Percentiles rank a stretch among this genome's conserved stretches.
phyloP scores from a whole-genome alignment of 1,140 invertebrate species.

The Tetramorium simillimum region DNA sequence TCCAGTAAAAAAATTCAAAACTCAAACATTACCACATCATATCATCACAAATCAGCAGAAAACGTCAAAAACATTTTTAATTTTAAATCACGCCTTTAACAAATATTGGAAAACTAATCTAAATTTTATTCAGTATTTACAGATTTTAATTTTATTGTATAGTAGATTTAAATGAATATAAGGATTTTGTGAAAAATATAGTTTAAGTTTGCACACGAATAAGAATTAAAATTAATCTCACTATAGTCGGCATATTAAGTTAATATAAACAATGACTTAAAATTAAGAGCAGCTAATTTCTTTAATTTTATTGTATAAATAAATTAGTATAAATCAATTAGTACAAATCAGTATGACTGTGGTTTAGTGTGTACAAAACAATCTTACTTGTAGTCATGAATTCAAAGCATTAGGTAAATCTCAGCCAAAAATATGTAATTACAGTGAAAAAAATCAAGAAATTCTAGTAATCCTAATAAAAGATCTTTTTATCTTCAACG shows the following conservation, averaged over 20 bases:
- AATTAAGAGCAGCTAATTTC: not conserved
- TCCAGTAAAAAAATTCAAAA: not conserved
- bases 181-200: not conserved
- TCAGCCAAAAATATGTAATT: slow-evolving; percentile 27
- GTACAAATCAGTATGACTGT: not conserved
- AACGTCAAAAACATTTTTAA: slow-evolving; percentile 58
- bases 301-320: not conserved
- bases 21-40: no score
- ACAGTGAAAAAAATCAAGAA: not conserved
- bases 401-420: slow-evolving; percentile 6
- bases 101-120: slow-evolving; percentile 45
- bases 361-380: not conserved
- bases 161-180: not conserved
- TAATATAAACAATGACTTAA: not conserved
- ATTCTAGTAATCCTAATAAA: not conserved
- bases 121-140: slow-evolving; percentile 45
- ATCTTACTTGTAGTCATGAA: slow-evolving; percentile 14
- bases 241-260: not conserved
- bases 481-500: not conserved
- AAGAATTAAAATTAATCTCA: slow-evolving; percentile 40
- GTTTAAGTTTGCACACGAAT: not conserved
- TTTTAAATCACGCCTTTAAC: slow-evolving; percentile 3
- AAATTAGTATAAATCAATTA: not conserved
- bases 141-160: slow-evolving; percentile 7
- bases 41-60: not conserved